Conservation (phyloP, 2,888 invertebrate genomes). For the Nephrotoma guestfalica region DNA sequence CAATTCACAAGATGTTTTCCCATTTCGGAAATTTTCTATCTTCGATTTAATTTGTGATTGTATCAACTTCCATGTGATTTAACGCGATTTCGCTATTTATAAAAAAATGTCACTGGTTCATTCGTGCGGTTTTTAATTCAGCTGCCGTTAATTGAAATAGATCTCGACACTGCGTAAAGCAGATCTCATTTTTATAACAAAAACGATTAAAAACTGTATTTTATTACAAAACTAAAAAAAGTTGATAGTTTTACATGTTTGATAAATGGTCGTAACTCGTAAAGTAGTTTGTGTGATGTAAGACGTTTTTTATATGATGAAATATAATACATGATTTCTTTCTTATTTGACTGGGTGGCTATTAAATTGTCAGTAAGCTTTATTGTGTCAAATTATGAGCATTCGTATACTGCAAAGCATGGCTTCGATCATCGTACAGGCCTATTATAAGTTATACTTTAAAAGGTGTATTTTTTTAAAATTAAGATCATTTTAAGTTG, state of each 20-base stretch:
- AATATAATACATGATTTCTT: background rate
- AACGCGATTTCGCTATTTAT: background rate
- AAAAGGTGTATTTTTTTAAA: no score
- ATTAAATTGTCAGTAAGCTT: no score
- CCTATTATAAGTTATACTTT: no score
- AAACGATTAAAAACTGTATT: background rate
- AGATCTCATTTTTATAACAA: background rate
- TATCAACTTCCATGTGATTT: background rate
- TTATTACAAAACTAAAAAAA: background rate
- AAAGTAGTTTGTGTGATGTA: background rate
- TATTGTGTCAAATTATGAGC: no score
- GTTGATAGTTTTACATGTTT: background rate
- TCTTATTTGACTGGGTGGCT: background rate
- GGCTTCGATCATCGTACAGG: no score
- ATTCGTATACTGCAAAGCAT: no score
- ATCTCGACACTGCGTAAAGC: background rate
- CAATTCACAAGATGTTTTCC: background rate
- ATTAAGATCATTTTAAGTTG: no score
- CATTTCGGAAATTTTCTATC: background rate
- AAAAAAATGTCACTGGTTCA: background rate
- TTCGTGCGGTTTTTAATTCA: background rate
- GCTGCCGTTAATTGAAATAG: background rate
- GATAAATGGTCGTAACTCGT: background rate
- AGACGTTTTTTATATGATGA: background rate
- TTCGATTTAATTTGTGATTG: background rate